These are phyloP conservation scores for Trididemnum miniatum DNA, from an alignment of 23 tunicate genomes.

Conservation along the genomic window DNA sequence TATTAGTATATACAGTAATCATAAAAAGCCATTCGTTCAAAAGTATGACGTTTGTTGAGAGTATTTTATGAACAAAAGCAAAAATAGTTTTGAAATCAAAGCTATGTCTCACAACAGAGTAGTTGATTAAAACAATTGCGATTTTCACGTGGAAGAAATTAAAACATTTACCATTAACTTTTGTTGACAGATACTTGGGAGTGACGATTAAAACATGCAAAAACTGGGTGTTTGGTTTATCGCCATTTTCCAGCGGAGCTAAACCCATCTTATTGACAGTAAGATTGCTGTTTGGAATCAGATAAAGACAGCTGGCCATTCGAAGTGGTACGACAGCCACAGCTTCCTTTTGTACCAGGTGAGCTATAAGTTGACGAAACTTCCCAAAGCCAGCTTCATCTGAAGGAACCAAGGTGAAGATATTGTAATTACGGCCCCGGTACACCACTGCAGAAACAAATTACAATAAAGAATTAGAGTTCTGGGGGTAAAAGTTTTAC, in stretches of 20 bases:
- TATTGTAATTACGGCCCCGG: constrained; percentile 78
- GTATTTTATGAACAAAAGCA: no score
- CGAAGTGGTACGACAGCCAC: constrained; percentile 65
- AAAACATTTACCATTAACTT: constrained; percentile 70
- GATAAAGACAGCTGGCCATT: constrained; percentile 53
- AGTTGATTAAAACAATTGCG: no score
- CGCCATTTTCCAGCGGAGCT: not conserved
- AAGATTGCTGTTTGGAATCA: constrained; percentile 54
- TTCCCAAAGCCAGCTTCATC: constrained; percentile 74
- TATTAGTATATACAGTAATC: no score
- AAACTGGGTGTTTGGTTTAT: constrained; percentile 47
- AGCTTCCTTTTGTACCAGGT: constrained; percentile 55
- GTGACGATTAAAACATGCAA: constrained; percentile 69
- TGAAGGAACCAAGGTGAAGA: constrained; percentile 61
- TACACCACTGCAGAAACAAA: constrained; percentile 53
- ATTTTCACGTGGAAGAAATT: no score
- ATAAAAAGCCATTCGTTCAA: no score
- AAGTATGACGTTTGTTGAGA: no score
- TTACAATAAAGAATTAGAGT: no score
- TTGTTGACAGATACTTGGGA: constrained; percentile 63
- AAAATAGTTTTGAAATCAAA: no score
- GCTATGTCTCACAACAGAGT: no score
- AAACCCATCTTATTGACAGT: constrained; percentile 74
- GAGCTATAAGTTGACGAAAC: constrained; percentile 81
- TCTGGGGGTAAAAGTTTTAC: no score